Percentiles rank a stretch among this genome's conserved stretches.
Conservation (phyloP, 2,113 vertebrate genomes). For the Sinocyclocheilus anshuiensis region DNA sequence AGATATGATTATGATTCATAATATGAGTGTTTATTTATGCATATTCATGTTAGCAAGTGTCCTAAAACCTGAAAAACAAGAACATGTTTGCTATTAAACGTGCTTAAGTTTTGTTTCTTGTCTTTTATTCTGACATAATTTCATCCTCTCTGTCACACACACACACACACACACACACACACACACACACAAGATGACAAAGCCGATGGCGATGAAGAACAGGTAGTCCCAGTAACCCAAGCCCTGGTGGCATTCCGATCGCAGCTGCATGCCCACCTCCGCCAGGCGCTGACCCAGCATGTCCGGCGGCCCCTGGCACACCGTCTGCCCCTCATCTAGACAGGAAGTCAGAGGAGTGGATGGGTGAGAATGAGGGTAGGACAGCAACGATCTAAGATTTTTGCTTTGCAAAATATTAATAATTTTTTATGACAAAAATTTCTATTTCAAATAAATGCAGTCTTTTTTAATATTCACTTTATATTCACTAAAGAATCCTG, state of each 20-base stretch:
- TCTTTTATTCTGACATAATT: not conserved
- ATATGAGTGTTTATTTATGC: no score
- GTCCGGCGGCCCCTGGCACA: slow-evolving; percentile 76
- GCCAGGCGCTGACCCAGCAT: slow-evolving; percentile 66
- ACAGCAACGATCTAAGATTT: no score
- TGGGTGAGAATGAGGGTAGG: not conserved
- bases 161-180: slow-evolving; percentile 13
- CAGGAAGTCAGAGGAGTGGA: not conserved
- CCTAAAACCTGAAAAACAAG: not conserved
- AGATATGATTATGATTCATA: no score
- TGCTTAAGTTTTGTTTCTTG: not conserved
- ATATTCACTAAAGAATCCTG: no score
- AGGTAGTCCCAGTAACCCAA: slow-evolving; percentile 87
- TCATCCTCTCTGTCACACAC: not conserved
- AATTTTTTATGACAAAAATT: no score
- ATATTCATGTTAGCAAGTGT: no score
- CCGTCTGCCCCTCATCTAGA: slow-evolving; percentile 77
- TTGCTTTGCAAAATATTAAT: no score
- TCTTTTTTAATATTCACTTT: no score
- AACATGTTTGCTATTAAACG: not conserved
- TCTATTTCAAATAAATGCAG: no score
- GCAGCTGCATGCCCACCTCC: slow-evolving; percentile 83
- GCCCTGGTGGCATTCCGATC: slow-evolving; percentile 84
- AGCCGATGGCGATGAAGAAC: slow-evolving; percentile 89
- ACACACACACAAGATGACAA: slow-evolving; percentile 53